Evolutionary conservation across 2,797 vertebrate genomes (phyloP), one percentile per base, ranked within the genome.

Genomic region (Betta splendens): DNA sequence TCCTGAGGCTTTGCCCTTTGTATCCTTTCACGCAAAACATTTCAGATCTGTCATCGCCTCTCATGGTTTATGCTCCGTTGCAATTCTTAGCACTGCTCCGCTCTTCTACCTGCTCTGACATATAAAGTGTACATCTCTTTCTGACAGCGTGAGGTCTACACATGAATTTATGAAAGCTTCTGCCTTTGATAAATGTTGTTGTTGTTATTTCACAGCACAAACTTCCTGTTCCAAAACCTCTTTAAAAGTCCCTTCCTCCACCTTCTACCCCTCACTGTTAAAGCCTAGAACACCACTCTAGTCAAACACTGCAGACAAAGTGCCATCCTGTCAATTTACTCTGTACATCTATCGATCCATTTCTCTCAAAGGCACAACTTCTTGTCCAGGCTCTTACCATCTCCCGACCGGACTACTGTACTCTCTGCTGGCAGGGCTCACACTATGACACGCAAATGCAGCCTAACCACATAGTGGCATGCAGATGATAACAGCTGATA

Each of bases 311-410:
- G 64, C 61, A 73, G 69, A 62, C 67, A 63, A 70, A 75, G 67
- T 69, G 69, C 64, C 75, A 79, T 65, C 63, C 49, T 69, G 72
- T 76, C 77, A 77, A 68, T 85, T 81, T 82, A 61, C 65, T 72
- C 55, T 46, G 62, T 64, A 69, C 72, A 73, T 60, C 31, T 69
- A 81, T 84, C 3, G 72, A 83, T 83, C 64, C 39, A 55, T 60
- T 58, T 61, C 47, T 73, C 51, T 75, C 64, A 77, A 77, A 83
- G 74, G 73, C 58, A 54, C 50, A 74, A 59, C 50, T 71, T 35
- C 23, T 64, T 66, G 71, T 78, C 60, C 52, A 66, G 69, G 67
- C 48, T 43, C 60, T 53, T 6, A n/a, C 33, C 44, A 44, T 67
- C 50, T 67, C 21, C 44, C 53, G 35, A 31, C 49, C 22, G 32